Evolutionary conservation across 2,888 invertebrate species (phyloP).

Genomic region (Branchellion lobata): DNA sequence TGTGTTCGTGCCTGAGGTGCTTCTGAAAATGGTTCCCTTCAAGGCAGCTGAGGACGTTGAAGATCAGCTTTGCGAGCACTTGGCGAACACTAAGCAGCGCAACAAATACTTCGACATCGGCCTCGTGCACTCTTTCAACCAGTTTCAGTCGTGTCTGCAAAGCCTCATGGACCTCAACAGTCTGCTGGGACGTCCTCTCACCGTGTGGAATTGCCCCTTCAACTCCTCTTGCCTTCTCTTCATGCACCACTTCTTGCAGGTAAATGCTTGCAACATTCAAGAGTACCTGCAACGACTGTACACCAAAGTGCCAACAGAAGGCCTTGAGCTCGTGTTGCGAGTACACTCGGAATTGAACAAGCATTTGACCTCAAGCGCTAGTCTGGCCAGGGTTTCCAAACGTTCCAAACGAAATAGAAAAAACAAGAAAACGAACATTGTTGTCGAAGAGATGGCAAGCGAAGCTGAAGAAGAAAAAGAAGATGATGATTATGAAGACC

Average conservation of each 20-base stretch:
- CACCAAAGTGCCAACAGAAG: neutral
- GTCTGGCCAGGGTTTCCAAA: too few relatives aligned
- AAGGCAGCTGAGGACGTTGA: neutral
- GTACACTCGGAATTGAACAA: neutral
- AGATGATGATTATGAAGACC: neutral
- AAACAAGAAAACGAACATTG: neutral
- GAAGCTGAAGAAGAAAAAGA: neutral
- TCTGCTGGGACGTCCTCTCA: conserved; percentile 55
- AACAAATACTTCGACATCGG: conserved; percentile 49
- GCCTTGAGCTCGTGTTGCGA: neutral
- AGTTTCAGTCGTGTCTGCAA: conserved; percentile 59
- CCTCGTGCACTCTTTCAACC: conserved; percentile 57
- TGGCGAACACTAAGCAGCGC: conserved; percentile 18
- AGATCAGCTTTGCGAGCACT: conserved; percentile 8
- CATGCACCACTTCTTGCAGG: conserved; percentile 6
- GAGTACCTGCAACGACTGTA: neutral
- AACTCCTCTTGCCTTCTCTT: conserved; percentile 1
- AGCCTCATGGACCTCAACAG: conserved; percentile 57
- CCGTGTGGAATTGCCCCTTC: neutral
- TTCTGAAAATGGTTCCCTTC: conserved; percentile 38
- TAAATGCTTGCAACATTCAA: neutral
- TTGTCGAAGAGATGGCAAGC: neutral
- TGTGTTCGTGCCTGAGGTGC: conserved; percentile 46
- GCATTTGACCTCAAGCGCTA: neutral
- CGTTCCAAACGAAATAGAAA: neutral